Base-by-base conservation (phyloP, 2,888 invertebrate species). In the Adela reaumurella region DNA sequence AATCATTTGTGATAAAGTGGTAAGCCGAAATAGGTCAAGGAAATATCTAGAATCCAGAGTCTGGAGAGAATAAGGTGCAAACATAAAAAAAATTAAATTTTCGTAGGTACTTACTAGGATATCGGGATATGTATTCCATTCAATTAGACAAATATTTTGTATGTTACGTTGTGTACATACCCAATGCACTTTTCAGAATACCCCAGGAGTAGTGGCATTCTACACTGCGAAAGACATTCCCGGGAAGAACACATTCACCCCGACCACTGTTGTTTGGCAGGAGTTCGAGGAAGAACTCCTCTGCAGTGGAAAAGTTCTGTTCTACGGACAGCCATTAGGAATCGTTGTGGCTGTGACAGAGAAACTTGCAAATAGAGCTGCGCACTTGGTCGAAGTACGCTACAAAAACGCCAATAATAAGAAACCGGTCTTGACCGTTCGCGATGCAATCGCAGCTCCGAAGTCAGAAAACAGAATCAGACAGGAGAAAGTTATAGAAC, bases 301-400 rank as follows among this genome's bases (percentile, higher is more conserved):
- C 42, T 83, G 82, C 45, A 74, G 74, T 49, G 81, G 77, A 10
- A 66, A 68, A 1, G 58, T 90, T 0, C 62, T 69, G 14, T 90
- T 83, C 62, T 83, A 86, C 52, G 86, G 89, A 0, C 93, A 94
- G 59, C 86, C 92, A 0, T 60, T 92, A 3, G 94, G 89, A 0
- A 59, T 93, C 1, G 74, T 94, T 5, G 83, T 87, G 0, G 93
- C 92, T 0, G 80, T 70, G 10, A 81, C 77, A 1, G 81, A 82
- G 19, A 70, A 70, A 1, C 56, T 83, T 14, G 87, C 87, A 0
- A 71, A 78, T 46, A 60, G 67, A 45, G 86, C 85, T 0, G 82
- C 81, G 0, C 65, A 70, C 35, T 46, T 45, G 29, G 81, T 89
- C 0, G 74, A 77, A 59, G 73, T 88, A 1, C 68, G 64, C 70